Evolutionary conservation across 1,140 invertebrate genomes (phyloP), one percentile per base, ranked within the genome.

Genomic region (Caerostris darwini): DNA sequence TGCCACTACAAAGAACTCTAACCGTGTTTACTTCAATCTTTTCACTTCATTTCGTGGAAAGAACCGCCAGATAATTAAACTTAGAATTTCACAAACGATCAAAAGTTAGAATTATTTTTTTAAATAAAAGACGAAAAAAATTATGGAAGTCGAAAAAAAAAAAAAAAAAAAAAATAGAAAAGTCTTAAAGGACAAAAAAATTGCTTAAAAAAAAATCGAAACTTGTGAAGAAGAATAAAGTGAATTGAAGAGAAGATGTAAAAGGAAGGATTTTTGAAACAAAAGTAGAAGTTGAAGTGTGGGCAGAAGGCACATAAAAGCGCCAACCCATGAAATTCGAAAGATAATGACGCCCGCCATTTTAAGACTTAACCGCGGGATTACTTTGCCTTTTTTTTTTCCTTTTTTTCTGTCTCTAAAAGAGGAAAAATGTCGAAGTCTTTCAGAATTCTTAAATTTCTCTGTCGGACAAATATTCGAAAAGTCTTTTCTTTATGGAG

Each of bases 241-340:
- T 64, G 59, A 89, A 61, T n/a, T n/a, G n/a, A n/a, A n/a, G n/a
- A n/a, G n/a, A n/a, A n/a, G n/a, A n/a, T n/a, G n/a, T n/a, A n/a
- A n/a, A n/a, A n/a, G n/a, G n/a, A n/a, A n/a, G n/a, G n/a, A n/a
- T n/a, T n/a, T n/a, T n/a, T n/a, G n/a, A 90, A 81, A 90, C 67
- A 77, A 77, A 77, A 90, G 69, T 77, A 17, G 88, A 81, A 90
- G 88, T 81, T 90, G 88, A 90, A 90, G 88, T 90, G 88, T 81
- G 69, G 88, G 67, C 88, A 57, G 67, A 71, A 19, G 88, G 69
- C 88, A 90, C 67, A 90, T 90, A 90, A 90, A 90, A 90, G 88
- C 88, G 67, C 69, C 69, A 90, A 90, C n/a, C 88, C 88, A 90
- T 90, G 88, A 77, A 90, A 90, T 90, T 90, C 88, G 57, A 81